A percentile compares a stretch with the other conserved stretches of the same genome.
These are phyloP conservation scores for Heterodera schachtii DNA, from an alignment of 1,140 invertebrate genomes.

Conservation along the genomic window DNA sequence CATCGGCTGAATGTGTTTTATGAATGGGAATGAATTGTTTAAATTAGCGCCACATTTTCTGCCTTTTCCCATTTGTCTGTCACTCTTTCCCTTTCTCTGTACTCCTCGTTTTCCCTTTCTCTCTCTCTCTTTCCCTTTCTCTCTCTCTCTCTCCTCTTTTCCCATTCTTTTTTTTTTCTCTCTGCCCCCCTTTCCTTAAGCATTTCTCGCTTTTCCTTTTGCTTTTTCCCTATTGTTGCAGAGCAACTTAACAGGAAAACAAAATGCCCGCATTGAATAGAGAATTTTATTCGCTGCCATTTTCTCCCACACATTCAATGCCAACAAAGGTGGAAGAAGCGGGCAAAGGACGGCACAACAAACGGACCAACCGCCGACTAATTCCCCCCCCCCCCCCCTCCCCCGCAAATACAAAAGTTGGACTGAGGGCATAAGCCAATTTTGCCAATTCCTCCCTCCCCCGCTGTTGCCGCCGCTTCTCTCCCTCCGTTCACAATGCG, in stretches of 20 bases:
- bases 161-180: too few species aligned
- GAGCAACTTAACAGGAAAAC: neutral
- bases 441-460: neutral
- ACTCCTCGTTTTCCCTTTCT: too few species aligned
- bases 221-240: neutral
- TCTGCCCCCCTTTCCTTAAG: too few species aligned
- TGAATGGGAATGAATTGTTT: too few species aligned
- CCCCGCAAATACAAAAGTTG: neutral
- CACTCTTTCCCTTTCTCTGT: too few species aligned
- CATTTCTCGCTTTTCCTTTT: too few species aligned
- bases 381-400: neutral
- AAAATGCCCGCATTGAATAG: neutral
- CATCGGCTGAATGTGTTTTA: too few species aligned
- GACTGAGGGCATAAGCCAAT: neutral
- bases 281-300: neutral
- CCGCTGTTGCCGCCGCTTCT: neutral
- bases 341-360: neutral
- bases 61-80: too few species aligned
- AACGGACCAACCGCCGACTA: neutral
- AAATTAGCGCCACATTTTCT: too few species aligned
- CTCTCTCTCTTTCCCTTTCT: neutral
- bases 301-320: neutral
- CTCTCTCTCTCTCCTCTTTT: too few species aligned
- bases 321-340: neutral
- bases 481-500: neutral